phyloP scores from a whole-genome alignment of 1,140 invertebrate species.

The Drosophila funebris region DNA sequence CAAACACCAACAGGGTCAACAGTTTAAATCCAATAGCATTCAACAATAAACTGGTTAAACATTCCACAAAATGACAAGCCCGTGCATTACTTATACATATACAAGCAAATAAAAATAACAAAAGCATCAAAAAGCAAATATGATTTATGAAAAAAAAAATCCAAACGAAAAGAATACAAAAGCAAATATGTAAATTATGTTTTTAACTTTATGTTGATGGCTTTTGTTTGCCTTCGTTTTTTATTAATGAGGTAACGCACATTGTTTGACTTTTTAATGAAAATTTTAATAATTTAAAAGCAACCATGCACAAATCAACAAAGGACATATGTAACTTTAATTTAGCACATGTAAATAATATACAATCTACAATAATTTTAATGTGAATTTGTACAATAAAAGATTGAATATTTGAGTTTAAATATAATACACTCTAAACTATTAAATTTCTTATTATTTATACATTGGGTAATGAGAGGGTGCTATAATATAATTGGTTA shows the following conservation, averaged over 20 bases:
- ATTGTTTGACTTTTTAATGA: slow-evolving; percentile 77
- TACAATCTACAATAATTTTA: slow-evolving; percentile 47
- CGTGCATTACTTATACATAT: not conserved
- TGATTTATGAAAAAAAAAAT: slow-evolving; percentile 13
- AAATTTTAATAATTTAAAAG: slow-evolving; percentile 71
- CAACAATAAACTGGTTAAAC: slow-evolving; percentile 62
- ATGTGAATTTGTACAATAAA: slow-evolving; percentile 4
- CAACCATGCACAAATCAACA: slow-evolving; percentile 34
- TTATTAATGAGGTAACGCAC: slow-evolving; percentile 11
- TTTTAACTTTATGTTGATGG: slow-evolving; percentile 15
- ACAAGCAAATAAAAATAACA: slow-evolving; percentile 7
- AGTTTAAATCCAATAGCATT: slow-evolving; percentile 45
- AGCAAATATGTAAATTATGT: slow-evolving; percentile 62
- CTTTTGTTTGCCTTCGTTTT: slow-evolving; percentile 38
- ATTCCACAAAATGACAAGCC: slow-evolving; percentile 51
- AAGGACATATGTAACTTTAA: slow-evolving; percentile 25
- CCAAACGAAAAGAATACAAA: slow-evolving; percentile 29
- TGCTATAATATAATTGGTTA: too few species aligned
- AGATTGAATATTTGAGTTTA: slow-evolving; percentile 1
- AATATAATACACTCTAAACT: slow-evolving; percentile 2
- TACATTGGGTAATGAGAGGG: too few species aligned
- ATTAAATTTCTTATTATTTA: not conserved
- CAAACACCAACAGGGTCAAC: slow-evolving; percentile 20
- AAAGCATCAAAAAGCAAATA: slow-evolving; percentile 22
- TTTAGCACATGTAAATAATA: slow-evolving; percentile 51